Evolutionary conservation across 2,797 vertebrate species (phyloP).

Genomic region (Falco novaeseelandiae): DNA sequence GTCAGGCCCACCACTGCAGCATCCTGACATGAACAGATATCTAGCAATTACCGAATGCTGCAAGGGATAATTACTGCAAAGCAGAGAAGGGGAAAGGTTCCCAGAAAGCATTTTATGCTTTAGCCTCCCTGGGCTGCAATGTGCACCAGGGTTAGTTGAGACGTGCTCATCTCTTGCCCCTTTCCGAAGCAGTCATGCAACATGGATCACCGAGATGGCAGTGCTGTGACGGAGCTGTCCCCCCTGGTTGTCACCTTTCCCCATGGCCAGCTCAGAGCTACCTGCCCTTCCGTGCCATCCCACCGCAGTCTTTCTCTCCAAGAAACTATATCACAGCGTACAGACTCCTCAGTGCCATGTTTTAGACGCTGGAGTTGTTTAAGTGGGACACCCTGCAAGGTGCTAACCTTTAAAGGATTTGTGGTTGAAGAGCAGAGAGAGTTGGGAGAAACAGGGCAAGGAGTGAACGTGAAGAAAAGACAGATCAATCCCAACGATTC

Average conservation of each 20-base stretch:
- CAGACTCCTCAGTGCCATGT: not conserved
- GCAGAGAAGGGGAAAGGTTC: not conserved
- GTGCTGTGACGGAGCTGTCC: accelerated
- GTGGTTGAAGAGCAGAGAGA: conserved; percentile 35
- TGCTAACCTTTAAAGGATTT: conserved; percentile 7
- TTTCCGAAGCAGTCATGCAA: not conserved
- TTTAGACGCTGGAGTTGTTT: not conserved
- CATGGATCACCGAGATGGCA: not conserved
- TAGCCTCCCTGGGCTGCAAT: not conserved
- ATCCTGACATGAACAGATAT: not conserved
- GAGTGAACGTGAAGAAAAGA: conserved; percentile 55
- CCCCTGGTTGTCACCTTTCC: not conserved
- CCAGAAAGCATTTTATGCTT: not conserved
- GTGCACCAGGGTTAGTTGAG: not conserved
- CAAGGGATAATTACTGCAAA: not conserved
- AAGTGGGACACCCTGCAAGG: not conserved
- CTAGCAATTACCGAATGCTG: not conserved
- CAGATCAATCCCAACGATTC: conserved; percentile 78
- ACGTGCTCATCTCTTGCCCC: not conserved
- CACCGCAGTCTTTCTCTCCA: not conserved
- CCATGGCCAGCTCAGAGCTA: not conserved
- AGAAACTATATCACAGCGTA: accelerated
- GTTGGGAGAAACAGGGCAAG: conserved; percentile 52
- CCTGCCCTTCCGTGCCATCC: not conserved
- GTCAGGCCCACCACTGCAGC: not conserved